These are phyloP conservation scores for Clostera curtula DNA, from an alignment of 2,888 invertebrate genomes.

Conservation along the genomic window DNA sequence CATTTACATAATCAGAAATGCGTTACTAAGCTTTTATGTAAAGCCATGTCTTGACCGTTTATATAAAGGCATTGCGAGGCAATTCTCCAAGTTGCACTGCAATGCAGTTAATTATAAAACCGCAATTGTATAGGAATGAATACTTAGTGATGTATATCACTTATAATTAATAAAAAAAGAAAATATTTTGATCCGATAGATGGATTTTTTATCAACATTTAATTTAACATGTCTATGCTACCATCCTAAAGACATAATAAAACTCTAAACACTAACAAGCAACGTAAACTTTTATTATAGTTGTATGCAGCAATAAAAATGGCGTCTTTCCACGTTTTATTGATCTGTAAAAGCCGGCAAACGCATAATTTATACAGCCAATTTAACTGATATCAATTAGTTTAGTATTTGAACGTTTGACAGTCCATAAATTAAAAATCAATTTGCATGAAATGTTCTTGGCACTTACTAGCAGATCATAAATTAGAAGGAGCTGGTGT, in stretches of 20 bases:
- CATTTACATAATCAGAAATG: no score
- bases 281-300: constrained; percentile 28
- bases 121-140: no score
- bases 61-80: no score
- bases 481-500: constrained; percentile 2
- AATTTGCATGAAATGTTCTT: constrained; percentile 21
- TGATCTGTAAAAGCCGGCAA: constrained; percentile 23
- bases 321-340: constrained; percentile 30
- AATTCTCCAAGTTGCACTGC: no score
- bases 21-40: no score
- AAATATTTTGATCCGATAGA: no score
- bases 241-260: constrained; percentile 12
- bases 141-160: no score
- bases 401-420: constrained; percentile 28
- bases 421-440: constrained; percentile 28
- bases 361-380: constrained; percentile 29
- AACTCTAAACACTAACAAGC: constrained; percentile 29
- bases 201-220: no score
- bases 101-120: no score
- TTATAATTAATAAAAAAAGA: no score
- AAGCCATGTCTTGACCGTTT: no score
- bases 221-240: no score
- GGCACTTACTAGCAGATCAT: constrained; percentile 8
- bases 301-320: constrained; percentile 32
- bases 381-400: constrained; percentile 48